A percentile compares a stretch with the other conserved stretches of the same genome.
Evolutionary conservation across 2,888 invertebrate species (phyloP).

Genomic region (Tholera decimalis): DNA sequence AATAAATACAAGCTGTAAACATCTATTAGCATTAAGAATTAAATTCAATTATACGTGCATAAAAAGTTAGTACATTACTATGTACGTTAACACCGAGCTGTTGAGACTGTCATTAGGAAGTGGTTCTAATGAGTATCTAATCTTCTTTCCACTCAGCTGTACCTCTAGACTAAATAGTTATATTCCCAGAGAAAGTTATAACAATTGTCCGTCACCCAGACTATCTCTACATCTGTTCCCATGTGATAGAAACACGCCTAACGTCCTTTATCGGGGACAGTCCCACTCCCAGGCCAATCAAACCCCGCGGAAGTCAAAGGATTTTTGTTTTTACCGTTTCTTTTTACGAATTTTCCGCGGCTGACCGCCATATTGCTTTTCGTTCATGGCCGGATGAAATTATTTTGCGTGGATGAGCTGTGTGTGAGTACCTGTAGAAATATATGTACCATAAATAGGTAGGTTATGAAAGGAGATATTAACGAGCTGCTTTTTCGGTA

Average conservation of each 20-base stretch:
- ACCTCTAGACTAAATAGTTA: background rate
- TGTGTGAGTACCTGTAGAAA: constrained; percentile 4
- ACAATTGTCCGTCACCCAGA: background rate
- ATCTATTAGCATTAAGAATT: too few species aligned
- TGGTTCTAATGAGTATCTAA: too few species aligned
- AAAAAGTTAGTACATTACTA: too few species aligned
- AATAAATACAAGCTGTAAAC: too few species aligned
- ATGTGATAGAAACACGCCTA: constrained; percentile 9
- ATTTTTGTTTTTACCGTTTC: constrained; percentile 36
- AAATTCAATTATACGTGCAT: too few species aligned
- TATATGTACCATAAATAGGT: background rate
- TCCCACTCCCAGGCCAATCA: constrained; percentile 51
- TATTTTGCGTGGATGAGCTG: constrained; percentile 22
- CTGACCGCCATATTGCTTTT: constrained; percentile 43
- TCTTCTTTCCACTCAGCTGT: too few species aligned
- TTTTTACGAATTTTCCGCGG: constrained; percentile 48
- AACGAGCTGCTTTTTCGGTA: background rate
- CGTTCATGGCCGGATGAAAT: constrained; percentile 27
- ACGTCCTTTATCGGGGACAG: constrained; percentile 51
- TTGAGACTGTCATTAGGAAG: too few species aligned
- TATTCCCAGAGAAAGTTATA: background rate
- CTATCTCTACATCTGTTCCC: background rate
- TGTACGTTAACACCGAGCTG: too few species aligned
- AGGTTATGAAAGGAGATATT: background rate
- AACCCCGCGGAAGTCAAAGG: constrained; percentile 53